phyloP scores from a whole-genome alignment of 1,140 invertebrate species.

The Chelonus insularis region DNA sequence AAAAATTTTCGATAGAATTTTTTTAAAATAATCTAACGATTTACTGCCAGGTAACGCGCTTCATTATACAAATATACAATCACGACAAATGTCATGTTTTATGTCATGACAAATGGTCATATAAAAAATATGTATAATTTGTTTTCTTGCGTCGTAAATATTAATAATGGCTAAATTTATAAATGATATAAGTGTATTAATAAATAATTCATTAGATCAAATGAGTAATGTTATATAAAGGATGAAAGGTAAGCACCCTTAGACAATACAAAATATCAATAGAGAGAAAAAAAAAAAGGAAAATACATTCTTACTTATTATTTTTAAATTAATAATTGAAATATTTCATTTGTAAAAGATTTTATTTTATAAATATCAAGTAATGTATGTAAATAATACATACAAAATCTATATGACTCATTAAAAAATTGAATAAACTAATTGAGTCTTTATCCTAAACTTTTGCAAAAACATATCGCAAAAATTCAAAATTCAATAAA shows the following conservation, averaged over 20 bases:
- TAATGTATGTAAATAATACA: too few relatives aligned
- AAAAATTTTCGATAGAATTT: background rate
- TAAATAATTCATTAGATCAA: slow-evolving; percentile 36
- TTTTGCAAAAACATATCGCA: too few relatives aligned
- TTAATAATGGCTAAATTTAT: slow-evolving; percentile 13
- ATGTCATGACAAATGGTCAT: background rate
- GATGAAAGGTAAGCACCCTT: too few relatives aligned
- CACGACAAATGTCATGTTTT: slow-evolving; percentile 7
- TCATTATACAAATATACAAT: slow-evolving; percentile 19
- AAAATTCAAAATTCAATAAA: too few relatives aligned
- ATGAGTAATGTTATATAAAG: too few relatives aligned
- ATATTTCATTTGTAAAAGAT: background rate
- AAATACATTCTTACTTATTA: too few relatives aligned
- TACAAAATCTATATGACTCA: too few relatives aligned
- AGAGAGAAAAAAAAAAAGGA: too few relatives aligned
- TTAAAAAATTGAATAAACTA: too few relatives aligned
- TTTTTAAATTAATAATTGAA: slow-evolving; percentile 19
- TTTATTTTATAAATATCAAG: too few relatives aligned
- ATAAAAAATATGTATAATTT: background rate
- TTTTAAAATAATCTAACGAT: slow-evolving; percentile 9
- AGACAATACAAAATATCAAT: too few relatives aligned
- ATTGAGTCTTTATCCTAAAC: too few relatives aligned
- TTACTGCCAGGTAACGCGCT: slow-evolving; percentile 32
- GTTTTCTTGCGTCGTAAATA: background rate
- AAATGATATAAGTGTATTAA: slow-evolving; percentile 33